These are phyloP conservation scores for Mareca penelope DNA, from an alignment of 2,797 vertebrate species.

Conservation along the genomic window DNA sequence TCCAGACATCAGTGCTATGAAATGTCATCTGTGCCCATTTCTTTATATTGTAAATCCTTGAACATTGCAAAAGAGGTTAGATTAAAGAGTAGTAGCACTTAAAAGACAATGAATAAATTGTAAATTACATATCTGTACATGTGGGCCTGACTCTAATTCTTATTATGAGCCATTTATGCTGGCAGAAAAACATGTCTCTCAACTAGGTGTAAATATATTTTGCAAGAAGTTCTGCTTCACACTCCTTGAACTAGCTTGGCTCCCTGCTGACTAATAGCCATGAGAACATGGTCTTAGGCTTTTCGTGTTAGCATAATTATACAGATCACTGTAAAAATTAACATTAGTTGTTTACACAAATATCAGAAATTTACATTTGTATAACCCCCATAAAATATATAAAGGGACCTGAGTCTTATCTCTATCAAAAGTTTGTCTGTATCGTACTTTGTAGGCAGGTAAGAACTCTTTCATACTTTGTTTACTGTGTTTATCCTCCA, in stretches of 20 bases:
- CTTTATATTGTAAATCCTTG: constrained; percentile 14
- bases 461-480: background rate
- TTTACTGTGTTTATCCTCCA: background rate
- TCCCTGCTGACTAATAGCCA: background rate
- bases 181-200: background rate
- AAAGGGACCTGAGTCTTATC: background rate
- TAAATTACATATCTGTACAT: background rate
- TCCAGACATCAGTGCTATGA: constrained; percentile 35
- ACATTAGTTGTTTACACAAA: background rate
- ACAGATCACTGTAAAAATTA: background rate
- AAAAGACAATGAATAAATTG: constrained; percentile 13
- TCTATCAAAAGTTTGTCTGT: background rate
- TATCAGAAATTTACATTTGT: background rate
- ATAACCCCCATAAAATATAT: background rate
- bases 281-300: background rate
- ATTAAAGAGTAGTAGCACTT: background rate
- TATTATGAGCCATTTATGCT: background rate
- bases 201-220: background rate
- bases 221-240: background rate
- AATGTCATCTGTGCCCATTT: constrained; percentile 39
- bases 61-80: constrained; percentile 7
- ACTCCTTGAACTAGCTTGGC: fast-evolving
- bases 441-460: background rate
- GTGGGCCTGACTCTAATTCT: background rate
- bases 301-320: background rate